Conservation (phyloP, 2,888 invertebrate genomes). For the Julus scanicus region DNA sequence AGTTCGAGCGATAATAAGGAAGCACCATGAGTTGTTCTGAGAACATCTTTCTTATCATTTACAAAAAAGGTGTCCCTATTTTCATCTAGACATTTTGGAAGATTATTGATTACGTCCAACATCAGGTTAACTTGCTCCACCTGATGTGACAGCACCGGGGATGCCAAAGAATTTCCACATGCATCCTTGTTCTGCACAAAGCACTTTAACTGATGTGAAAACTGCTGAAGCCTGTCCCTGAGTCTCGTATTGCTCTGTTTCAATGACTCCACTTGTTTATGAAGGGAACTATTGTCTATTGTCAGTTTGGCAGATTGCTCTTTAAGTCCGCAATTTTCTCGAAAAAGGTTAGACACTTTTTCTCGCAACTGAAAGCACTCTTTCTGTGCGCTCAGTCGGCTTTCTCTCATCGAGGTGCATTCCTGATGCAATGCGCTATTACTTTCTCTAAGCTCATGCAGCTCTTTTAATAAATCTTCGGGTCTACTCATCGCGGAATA, state of each 20-base stretch:
- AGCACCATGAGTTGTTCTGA: neutral
- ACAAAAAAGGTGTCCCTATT: neutral
- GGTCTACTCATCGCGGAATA: neutral
- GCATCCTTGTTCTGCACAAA: conserved; percentile 49
- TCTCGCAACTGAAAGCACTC: conserved; percentile 52
- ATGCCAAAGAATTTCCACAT: neutral
- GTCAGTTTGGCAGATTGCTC: conserved; percentile 54
- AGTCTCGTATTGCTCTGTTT: conserved; percentile 50
- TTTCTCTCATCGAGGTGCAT: conserved; percentile 29
- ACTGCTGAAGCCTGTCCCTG: conserved; percentile 45
- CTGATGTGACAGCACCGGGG: conserved; percentile 2
- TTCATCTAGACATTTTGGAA: conserved; percentile 2
- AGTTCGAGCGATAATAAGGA: neutral
- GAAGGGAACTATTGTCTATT: conserved; percentile 49
- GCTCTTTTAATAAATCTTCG: conserved; percentile 42
- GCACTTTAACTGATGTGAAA: conserved; percentile 54
- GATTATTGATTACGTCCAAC: conserved; percentile 22
- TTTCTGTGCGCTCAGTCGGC: neutral
- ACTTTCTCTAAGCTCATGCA: conserved; percentile 41
- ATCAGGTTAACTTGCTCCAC: conserved; percentile 40
- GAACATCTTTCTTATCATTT: neutral
- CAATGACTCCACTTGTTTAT: conserved; percentile 34
- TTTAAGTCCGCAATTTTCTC: conserved; percentile 55
- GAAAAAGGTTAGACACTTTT: conserved; percentile 54
- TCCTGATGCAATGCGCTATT: conserved; percentile 37